phyloP scores from a whole-genome alignment of 2,113 vertebrate genomes.

The Antechinus stuartii region DNA sequence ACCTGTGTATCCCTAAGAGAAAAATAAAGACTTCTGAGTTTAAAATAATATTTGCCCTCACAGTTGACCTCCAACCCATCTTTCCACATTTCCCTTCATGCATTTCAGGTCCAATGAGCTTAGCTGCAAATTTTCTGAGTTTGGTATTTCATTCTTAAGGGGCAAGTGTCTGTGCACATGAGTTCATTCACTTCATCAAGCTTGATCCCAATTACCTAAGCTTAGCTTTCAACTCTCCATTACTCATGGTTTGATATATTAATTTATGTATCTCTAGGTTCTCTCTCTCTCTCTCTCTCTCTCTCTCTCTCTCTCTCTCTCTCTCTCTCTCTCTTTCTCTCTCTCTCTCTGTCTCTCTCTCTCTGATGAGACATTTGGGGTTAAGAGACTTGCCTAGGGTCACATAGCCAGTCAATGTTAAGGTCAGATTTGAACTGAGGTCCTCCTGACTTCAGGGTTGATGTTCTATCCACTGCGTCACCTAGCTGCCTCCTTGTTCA shows the following conservation, averaged over 20 bases:
- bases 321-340: no score
- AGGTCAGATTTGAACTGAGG: no score
- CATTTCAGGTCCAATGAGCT: not conserved
- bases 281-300: no score
- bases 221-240: accelerated
- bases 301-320: no score
- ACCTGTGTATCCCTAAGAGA: not conserved
- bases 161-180: not conserved
- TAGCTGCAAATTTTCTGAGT: not conserved
- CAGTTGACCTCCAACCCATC: not conserved
- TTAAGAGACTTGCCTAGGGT: no score
- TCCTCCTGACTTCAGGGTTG: no score
- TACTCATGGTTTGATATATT: not conserved
- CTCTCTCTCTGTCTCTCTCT: no score
- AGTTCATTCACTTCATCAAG: not conserved
- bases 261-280: no score
- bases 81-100: not conserved
- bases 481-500: no score
- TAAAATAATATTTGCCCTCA: not conserved
- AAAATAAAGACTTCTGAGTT: not conserved
- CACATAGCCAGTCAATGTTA: no score
- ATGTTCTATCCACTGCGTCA: no score
- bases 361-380: no score
- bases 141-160: not conserved
- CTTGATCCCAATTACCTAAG: not conserved